Evolutionary conservation across 2,113 vertebrate species (phyloP), one percentile per base, ranked within the genome.

Genomic region (Peromyscus maniculatus): DNA sequence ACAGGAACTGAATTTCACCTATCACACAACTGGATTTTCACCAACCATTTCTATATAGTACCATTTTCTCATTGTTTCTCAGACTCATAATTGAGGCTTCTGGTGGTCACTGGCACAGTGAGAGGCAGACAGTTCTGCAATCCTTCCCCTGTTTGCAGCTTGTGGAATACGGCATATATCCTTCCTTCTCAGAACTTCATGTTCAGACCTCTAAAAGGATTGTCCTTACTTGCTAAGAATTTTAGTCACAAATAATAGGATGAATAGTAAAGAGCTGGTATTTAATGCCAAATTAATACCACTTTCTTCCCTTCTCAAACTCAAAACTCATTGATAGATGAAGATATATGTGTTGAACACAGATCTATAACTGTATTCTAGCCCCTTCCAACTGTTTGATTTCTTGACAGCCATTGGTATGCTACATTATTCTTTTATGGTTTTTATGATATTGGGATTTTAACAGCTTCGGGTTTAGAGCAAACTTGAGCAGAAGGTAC

Each of bases 221-320:
- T 59, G n/a, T 49, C 67, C 4, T 75, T 52, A 71, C 31, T 10
- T 95, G 11, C 39, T 62, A 79, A 2, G 22, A n/a, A 46, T 94
- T 84, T 94, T 84, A 49, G 10, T 72, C 92, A 82, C 24, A 79
- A 91, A 72, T 78, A 46, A 62, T 84, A 15, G 28, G 83, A 83
- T 78, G 72, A 93, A 96, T 8, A 11, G 33, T 64, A 75, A 91
- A 39, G 4, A 1, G 5, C 17, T 71, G 69, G 39, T 19, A 82
- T 11, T 74, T 0, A 10, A 9, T 64, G 26, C 39, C 57, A 33
- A 86, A 39, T 49, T 87, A 93, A 77, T 64, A 6, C 5, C 15
- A n/a, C 80, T 71, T 16, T 92, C 62, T 88, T 43, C 24, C 62
- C 28, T 82, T 92, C 33, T 59, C 17, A 77, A 75, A 80, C 26